Evolutionary conservation across 2,797 vertebrate genomes (phyloP).

Genomic region (Mus spretus): DNA sequence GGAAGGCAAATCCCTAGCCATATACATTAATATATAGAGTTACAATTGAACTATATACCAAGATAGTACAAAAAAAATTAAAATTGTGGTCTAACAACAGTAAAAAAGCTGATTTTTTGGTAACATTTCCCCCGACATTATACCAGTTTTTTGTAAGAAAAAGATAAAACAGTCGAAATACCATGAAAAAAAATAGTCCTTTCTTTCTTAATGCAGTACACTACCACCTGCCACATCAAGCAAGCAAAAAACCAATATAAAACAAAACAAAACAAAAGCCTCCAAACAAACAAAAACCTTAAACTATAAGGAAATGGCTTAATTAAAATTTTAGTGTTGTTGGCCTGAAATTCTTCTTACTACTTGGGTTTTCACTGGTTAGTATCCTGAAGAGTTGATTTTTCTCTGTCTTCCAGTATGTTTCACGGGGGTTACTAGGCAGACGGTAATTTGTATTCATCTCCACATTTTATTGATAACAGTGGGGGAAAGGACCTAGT

Average conservation of each 20-base stretch:
- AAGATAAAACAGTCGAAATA: background rate
- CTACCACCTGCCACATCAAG: no score
- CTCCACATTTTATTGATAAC: slow-evolving; percentile 15
- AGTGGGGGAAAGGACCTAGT: background rate
- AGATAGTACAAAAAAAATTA: slow-evolving; percentile 9
- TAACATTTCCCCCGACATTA: background rate
- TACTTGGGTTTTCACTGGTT: background rate
- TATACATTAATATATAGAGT: background rate
- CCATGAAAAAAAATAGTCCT: background rate
- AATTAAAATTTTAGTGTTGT: background rate
- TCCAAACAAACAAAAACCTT: background rate
- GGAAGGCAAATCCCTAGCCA: background rate
- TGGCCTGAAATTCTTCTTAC: background rate
- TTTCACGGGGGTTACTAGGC: background rate
- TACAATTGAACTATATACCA: background rate
- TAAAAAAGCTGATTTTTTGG: background rate
- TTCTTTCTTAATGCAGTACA: background rate
- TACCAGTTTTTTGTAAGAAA: background rate
- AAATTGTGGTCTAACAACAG: background rate
- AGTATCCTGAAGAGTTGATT: background rate
- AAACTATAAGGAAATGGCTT: background rate
- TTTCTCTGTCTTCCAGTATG: background rate
- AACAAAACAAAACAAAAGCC: background rate
- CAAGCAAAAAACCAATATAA: background rate
- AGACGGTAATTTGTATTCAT: background rate